Evolutionary conservation across 2,888 invertebrate genomes (phyloP), one percentile per base, ranked within the genome.

Genomic region (Plebejus melissa): DNA sequence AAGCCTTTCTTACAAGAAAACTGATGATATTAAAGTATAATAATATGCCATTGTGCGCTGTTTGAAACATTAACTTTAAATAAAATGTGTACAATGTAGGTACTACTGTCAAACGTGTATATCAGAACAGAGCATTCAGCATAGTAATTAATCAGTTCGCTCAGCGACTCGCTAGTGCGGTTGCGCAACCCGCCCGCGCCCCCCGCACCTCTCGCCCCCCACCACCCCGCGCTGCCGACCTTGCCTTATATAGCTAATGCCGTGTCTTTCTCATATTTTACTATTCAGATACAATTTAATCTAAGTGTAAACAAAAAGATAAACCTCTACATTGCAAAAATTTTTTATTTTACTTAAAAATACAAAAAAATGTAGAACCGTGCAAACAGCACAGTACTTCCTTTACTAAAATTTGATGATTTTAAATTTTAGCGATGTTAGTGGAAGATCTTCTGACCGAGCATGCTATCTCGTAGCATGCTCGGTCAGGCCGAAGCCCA

Each of bases 241-340:
- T 80, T 80, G 80, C 80, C 79, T 77, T 80, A 80, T 79, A 79
- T 75, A 77, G 80, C 76, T 78, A 77, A 79, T 79, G 77, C 69
- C 77, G 72, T 71, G 41, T 74, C 70, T 76, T 76, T 77, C 78
- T 60, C 78, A 78, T 76, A 77, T 70, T 38, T 75, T 57, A 76
- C 54, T 54, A 54, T 46, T 46, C 46, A 46, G 46, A 46, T 46
- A 3, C 54, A 16, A 16, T 54, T 54, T 54, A 54, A 54, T 54
- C 4, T 54, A 54, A 16, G 4, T 16, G 16, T 54, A 16, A 54
- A 54, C 4, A 54, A 54, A 54, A 54, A 16, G 54, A 54, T 16
- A 16, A 16, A 54, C 54, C 0, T 4, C 16, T 16, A 54, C 16
- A 54, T 54, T 46, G 9, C 16, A 54, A 54, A 16, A 16, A 0